phyloP scores from a whole-genome alignment of 2,888 invertebrate genomes.

The Entomobrya proxima region DNA sequence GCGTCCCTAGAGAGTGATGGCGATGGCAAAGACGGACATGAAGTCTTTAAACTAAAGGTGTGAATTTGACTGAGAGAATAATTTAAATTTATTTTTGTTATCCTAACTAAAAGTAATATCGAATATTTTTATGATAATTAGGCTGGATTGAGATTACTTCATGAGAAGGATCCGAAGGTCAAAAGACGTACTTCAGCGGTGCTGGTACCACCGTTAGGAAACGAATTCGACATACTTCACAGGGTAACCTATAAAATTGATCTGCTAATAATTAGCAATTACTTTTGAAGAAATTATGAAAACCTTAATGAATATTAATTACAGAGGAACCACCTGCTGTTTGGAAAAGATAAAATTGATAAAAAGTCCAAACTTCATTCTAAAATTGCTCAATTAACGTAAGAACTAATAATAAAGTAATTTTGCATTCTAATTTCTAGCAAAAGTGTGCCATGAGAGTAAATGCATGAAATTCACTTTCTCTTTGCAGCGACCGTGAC shows the following conservation, averaged over 20 bases:
- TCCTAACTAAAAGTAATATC: neutral
- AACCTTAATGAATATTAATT: constrained; percentile 1
- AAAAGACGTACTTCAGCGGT: constrained; percentile 68
- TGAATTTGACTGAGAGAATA: neutral
- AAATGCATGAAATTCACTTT: neutral
- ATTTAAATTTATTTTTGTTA: neutral
- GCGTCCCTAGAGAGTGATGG: constrained; percentile 48
- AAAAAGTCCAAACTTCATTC: constrained; percentile 42
- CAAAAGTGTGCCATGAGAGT: neutral
- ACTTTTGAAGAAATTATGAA: too few species aligned
- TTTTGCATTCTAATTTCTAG: neutral
- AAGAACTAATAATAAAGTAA: neutral
- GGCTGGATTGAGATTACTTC: constrained; percentile 69
- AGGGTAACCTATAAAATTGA: too few species aligned
- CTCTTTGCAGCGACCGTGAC: constrained; percentile 21
- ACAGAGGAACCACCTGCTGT: constrained; percentile 69
- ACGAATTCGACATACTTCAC: constrained; percentile 68
- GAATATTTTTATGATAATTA: constrained; percentile 32
- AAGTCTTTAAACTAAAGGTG: constrained; percentile 69
- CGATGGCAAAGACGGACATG: constrained; percentile 45
- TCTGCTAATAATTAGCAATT: too few species aligned
- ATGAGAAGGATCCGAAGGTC: constrained; percentile 60
- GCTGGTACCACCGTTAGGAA: constrained; percentile 64
- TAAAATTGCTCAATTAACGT: constrained; percentile 62
- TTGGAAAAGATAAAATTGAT: constrained; percentile 56